Evolutionary conservation across 2,797 vertebrate genomes (phyloP), one percentile per base, ranked within the genome.

Genomic region (Microchirus variegatus): DNA sequence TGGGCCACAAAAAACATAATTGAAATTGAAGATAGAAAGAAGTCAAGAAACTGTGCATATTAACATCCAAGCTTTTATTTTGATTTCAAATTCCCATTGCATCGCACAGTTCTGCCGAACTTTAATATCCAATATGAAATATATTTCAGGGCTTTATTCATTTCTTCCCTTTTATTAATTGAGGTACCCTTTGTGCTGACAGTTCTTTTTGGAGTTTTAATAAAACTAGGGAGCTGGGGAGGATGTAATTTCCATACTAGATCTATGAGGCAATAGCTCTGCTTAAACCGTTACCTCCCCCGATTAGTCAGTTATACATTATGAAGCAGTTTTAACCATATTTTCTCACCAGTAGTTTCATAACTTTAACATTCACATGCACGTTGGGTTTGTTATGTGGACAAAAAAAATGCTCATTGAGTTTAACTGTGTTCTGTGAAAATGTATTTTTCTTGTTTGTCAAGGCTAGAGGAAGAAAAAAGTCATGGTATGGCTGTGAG

Each of bases 201-300:
- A 61, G 57, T 62, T 81, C 51, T 61, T 75, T 73, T 59, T 55
- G 26, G 53, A 66, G 56, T 67, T 81, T 75, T 58, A 81, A 81
- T 74, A 81, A 77, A 78, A 67, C 26, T 67, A 62, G 37, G 58
- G 41, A 50, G 67, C 46, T 48, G 36, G 55, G 37, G 52, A 51
- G 9, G 16, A 46, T 67, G 58, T 48, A 36, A 76, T 79, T 83
- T 84, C 59, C 57, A 66, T 70, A 55, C 52, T 70, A 75, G 35
- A 75, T 75, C 35, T 70, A 65, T 50, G 40, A 16, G 69, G 64
- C 59, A 64, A 47, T 15, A 65, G 38, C 57, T 78, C 63, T 38
- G 61, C 46, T 71, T 69, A 53, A 66, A 67, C 62, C 22, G 53
- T 84, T 72, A 69, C 37, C 61, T 53, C 18, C 53, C 57, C 53